phyloP scores from a whole-genome alignment of 2,888 invertebrate genomes.

The Acanthosepion lycidas region DNA sequence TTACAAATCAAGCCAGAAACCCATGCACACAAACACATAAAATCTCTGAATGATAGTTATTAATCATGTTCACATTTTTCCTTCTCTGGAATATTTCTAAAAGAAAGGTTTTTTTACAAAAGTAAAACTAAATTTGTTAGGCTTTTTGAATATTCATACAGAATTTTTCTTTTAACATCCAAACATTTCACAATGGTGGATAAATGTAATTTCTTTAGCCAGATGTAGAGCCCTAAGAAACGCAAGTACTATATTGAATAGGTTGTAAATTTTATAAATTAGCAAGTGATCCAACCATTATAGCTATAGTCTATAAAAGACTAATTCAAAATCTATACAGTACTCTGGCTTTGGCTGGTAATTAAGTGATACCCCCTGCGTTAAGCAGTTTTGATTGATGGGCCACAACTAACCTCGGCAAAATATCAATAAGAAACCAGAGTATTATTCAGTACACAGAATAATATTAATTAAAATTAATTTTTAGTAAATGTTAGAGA shows the following conservation, averaged over 20 bases:
- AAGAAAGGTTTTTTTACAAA: too few species aligned
- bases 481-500: too few species aligned
- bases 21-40: neutral
- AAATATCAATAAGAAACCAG: neutral
- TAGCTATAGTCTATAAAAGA: neutral
- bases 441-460: too few species aligned
- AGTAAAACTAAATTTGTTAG: too few species aligned
- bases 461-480: too few species aligned
- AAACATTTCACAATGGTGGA: too few species aligned
- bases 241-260: neutral
- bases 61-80: too few species aligned
- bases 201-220: too few species aligned
- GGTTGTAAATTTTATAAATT: neutral
- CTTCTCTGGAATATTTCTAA: too few species aligned
- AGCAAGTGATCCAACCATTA: neutral
- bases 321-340: neutral
- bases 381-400: neutral
- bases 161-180: too few species aligned
- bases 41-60: neutral
- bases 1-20: neutral
- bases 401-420: neutral
- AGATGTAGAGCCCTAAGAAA: too few species aligned
- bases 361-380: neutral
- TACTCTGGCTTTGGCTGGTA: neutral
- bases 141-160: too few species aligned